phyloP scores from a whole-genome alignment of 2,113 vertebrate species.

The Cairina moschata region DNA sequence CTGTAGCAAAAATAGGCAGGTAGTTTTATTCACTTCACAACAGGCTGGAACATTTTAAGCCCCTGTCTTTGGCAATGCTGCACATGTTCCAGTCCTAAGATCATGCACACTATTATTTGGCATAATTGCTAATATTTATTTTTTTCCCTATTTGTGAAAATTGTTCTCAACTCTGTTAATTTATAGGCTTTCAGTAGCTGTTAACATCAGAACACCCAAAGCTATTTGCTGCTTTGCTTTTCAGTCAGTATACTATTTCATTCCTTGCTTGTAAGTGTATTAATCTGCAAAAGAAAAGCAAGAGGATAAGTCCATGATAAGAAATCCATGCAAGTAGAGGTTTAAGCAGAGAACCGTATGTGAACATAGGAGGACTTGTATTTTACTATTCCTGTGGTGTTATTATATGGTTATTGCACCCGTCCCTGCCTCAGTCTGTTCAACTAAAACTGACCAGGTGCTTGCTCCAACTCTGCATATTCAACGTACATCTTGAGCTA shows the following conservation, averaged over 20 bases:
- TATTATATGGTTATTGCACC: not conserved
- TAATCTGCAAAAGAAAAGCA: not conserved
- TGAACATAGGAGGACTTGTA: not conserved
- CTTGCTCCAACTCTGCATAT: not conserved
- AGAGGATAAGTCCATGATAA: not conserved
- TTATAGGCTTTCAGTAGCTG: not conserved
- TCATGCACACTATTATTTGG: not conserved
- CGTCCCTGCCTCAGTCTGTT: not conserved
- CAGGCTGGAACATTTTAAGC: not conserved
- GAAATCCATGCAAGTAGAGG: not conserved
- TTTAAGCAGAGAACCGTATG: rapidly evolving
- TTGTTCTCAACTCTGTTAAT: not conserved
- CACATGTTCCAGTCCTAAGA: not conserved
- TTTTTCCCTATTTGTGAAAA: not conserved
- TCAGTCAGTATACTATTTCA: not conserved
- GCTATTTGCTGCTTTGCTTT: not conserved
- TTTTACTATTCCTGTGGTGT: not conserved
- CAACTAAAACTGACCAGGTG: not conserved
- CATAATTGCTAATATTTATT: not conserved
- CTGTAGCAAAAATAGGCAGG: not conserved
- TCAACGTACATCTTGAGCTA: rapidly evolving
- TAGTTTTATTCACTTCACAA: not conserved
- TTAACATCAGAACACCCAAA: not conserved
- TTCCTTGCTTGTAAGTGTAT: not conserved
- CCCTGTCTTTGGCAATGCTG: not conserved